A percentile compares a stretch with the other conserved stretches of the same genome.
Evolutionary conservation across 2,113 vertebrate species (phyloP).

Genomic region (Otis tarda): DNA sequence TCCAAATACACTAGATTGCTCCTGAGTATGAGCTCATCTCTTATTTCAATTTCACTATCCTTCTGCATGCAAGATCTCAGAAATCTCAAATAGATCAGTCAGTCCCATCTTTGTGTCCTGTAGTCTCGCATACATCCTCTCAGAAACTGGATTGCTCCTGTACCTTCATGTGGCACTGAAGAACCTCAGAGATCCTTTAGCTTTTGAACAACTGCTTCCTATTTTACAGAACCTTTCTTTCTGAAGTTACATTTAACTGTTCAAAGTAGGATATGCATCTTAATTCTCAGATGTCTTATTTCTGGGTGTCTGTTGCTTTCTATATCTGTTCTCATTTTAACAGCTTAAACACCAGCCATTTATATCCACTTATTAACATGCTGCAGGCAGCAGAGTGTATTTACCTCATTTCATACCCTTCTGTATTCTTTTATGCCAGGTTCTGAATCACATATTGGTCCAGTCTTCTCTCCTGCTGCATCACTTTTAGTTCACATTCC

Average conservation of each 20-base stretch:
- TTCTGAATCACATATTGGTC: background rate
- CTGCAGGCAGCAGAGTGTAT: background rate
- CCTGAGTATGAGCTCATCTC: background rate
- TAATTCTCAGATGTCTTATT: background rate
- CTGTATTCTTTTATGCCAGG: background rate
- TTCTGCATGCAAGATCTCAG: background rate
- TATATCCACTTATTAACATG: background rate
- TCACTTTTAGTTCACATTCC: background rate
- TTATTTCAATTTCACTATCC: background rate
- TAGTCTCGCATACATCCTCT: background rate
- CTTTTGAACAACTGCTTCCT: background rate
- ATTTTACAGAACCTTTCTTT: background rate
- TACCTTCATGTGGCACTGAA: background rate
- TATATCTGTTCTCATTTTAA: background rate
- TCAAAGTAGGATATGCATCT: background rate
- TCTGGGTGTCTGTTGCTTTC: background rate
- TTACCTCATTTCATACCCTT: background rate
- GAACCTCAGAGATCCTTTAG: background rate
- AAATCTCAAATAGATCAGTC: background rate
- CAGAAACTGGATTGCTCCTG: background rate
- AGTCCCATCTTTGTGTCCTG: background rate
- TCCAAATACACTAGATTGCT: background rate
- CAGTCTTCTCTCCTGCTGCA: background rate
- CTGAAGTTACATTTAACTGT: background rate
- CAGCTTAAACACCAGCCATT: background rate